Evolutionary conservation across 1,140 invertebrate genomes (phyloP), one percentile per base, ranked within the genome.

Genomic region (Triops cancriformis): DNA sequence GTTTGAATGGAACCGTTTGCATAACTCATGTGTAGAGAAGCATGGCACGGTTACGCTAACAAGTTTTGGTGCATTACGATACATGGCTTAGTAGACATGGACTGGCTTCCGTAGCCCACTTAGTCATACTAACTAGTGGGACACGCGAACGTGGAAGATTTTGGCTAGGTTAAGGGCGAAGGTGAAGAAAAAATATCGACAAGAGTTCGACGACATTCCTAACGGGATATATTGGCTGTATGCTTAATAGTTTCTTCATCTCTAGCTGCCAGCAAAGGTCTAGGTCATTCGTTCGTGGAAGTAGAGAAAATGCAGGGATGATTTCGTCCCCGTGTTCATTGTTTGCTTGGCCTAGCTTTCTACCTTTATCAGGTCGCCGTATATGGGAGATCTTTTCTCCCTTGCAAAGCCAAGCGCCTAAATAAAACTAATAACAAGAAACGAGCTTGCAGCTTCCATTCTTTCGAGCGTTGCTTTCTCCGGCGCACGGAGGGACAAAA

Each of bases 331-430:
- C 18, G 51, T n/a, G 14, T 64, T 23, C 51, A 18, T 23, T 64
- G 14, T 64, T 64, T 64, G 18, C 51, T 64, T 64, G 51, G 51
- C 51, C 51, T 64, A 64, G 51, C 51, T 64, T 64, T 64, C 51
- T 64, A 64, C 14, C 51, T 64, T 64, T 64, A 64, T 64, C 51
- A 64, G 51, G 51, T 64, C 51, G 51, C 51, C 51, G 14, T 64
- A 64, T 64, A 64, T 64, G 51, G 51, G 14, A 37, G 2, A 37
- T 18, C 10, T 64, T 23, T 64, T 12, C 23, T 5, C 6, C 51
- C 51, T 64, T 6, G 51, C 51, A 18, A 23, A 64, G 0, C 5
- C 10, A n/a, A 64, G 23, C 6, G 14, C 31, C 31, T 7, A 64
- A 18, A 23, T 23, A 14, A 64, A 64, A 64, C 23, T 64, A 23